Evolutionary conservation across 1,140 invertebrate species (phyloP).

Genomic region (Halyomorpha halys): DNA sequence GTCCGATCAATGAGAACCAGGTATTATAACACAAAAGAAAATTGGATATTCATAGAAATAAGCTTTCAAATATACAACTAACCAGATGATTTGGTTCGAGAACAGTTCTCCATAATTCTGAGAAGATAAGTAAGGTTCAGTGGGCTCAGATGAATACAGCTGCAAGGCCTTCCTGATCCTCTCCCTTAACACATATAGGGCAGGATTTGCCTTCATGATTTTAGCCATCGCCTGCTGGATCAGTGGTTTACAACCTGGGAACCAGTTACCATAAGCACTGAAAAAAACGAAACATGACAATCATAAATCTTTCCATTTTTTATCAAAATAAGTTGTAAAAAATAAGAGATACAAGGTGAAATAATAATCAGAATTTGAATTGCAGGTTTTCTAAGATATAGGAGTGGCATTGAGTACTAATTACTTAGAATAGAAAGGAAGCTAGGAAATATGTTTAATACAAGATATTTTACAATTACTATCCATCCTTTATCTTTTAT

Average conservation of each 20-base stretch:
- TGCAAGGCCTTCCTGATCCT: slow-evolving; percentile 96
- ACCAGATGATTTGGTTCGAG: slow-evolving; percentile 99
- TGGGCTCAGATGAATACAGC: slow-evolving; percentile 97
- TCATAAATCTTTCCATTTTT: background rate
- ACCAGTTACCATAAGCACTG: slow-evolving; percentile 99
- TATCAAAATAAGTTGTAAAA: too few relatives aligned
- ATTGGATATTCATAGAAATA: background rate
- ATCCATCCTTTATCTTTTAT: too few relatives aligned
- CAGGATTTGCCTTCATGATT: slow-evolving; percentile 99
- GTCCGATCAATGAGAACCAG: too few relatives aligned
- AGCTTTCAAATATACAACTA: slow-evolving; percentile 27
- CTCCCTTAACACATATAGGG: slow-evolving; percentile 93
- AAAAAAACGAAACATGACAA: slow-evolving; percentile 27
- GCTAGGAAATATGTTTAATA: too few relatives aligned
- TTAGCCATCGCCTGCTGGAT: slow-evolving; percentile 99
- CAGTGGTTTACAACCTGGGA: slow-evolving; percentile 94
- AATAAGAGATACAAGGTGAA: too few relatives aligned
- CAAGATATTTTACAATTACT: too few relatives aligned
- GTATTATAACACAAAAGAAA: too few relatives aligned
- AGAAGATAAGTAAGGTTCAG: slow-evolving; percentile 95
- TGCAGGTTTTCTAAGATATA: too few relatives aligned
- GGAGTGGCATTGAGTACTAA: too few relatives aligned
- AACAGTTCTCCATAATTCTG: slow-evolving; percentile 99
- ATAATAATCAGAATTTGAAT: too few relatives aligned
- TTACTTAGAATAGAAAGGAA: too few relatives aligned